A percentile compares a stretch with the other conserved stretches of the same genome.
phyloP scores from a whole-genome alignment of 2,888 invertebrate species.

The Mamestra brassicae region DNA sequence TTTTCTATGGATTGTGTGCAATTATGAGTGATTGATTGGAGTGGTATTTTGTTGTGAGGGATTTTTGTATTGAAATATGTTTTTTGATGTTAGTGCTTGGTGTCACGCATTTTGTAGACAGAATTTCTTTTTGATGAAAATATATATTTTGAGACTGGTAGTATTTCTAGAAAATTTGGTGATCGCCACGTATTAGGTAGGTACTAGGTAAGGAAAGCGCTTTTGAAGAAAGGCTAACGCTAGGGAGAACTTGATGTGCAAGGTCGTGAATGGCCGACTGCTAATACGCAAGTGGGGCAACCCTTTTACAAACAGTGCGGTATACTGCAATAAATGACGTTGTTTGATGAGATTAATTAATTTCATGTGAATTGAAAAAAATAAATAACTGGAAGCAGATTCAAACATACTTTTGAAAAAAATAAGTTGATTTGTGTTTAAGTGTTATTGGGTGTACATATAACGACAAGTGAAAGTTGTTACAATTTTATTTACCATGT shows the following conservation, averaged over 20 bases:
- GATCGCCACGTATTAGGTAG: background rate
- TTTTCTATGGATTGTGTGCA: slow-evolving; percentile 66
- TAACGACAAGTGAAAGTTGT: too few relatives aligned
- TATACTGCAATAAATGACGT: too few relatives aligned
- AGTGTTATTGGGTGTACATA: too few relatives aligned
- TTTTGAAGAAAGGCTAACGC: background rate
- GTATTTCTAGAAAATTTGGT: background rate
- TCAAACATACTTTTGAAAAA: too few relatives aligned
- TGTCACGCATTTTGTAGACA: slow-evolving; percentile 31
- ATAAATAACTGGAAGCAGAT: too few relatives aligned
- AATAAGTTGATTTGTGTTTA: too few relatives aligned
- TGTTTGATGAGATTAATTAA: too few relatives aligned
- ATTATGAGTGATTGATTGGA: slow-evolving; percentile 63
- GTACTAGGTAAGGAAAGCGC: too few relatives aligned
- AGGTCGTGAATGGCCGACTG: background rate
- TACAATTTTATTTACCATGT: too few relatives aligned
- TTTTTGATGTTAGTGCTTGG: slow-evolving; percentile 30
- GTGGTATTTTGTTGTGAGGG: slow-evolving; percentile 44
- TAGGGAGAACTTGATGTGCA: slow-evolving; percentile 5
- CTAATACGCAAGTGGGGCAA: background rate
- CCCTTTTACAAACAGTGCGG: too few relatives aligned
- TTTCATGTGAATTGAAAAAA: too few relatives aligned
- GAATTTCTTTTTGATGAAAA: background rate
- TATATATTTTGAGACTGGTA: background rate
- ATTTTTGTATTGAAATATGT: slow-evolving; percentile 20